These are phyloP conservation scores for Chironex yamaguchii DNA, from an alignment of 30 jellyfish, hydroid and myxozoan genomes.

Conservation along the genomic window DNA sequence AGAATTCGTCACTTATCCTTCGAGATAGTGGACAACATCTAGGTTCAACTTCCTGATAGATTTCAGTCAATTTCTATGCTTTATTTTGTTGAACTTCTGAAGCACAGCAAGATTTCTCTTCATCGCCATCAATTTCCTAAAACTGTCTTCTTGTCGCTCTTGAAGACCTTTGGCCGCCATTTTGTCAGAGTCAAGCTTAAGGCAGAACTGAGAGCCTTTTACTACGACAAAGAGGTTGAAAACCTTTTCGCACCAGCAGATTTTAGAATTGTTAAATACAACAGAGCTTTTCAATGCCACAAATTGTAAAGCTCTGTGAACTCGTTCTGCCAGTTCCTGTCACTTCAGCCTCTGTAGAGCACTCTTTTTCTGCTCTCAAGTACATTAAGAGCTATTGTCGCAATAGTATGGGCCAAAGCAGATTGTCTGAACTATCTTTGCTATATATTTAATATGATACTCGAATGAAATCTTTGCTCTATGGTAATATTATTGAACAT, in stretches of 20 bases:
- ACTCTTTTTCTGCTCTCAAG: constrained; percentile 36
- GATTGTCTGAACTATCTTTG: constrained; percentile 5
- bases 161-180: too few species aligned
- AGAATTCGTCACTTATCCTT: too few species aligned
- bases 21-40: too few species aligned
- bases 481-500: too few species aligned
- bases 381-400: constrained; percentile 10
- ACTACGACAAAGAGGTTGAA: not conserved
- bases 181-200: not conserved
- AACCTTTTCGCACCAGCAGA: constrained; percentile 16
- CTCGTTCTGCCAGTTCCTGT: constrained; percentile 39
- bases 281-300: constrained; percentile 39
- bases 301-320: constrained; percentile 18
- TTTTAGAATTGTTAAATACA: not conserved
- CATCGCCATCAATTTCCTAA: too few species aligned
- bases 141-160: too few species aligned
- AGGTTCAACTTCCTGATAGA: too few species aligned
- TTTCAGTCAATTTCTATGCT: too few species aligned
- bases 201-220: constrained; percentile 15
- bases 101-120: too few species aligned
- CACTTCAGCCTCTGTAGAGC: constrained; percentile 15
- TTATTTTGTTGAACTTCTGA: too few species aligned
- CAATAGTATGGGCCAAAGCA: constrained; percentile 4
- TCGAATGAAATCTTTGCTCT: too few species aligned
- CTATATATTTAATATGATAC: too few species aligned